These are phyloP conservation scores for Cremastobaeus sp. DNA, from an alignment of 2,888 invertebrate species.

Conservation along the genomic window DNA sequence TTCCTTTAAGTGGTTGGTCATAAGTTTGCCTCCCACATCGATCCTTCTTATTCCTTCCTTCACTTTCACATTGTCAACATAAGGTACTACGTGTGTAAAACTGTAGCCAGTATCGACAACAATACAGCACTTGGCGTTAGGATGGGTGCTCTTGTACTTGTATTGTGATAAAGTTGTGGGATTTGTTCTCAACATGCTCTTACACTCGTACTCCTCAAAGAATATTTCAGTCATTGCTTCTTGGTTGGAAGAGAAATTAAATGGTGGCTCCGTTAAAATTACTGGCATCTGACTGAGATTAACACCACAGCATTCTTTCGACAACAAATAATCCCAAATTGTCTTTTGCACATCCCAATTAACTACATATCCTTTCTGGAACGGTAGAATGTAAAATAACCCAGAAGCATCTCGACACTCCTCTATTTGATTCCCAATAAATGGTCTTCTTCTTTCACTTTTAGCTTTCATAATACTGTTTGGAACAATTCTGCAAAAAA, in stretches of 20 bases:
- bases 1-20: conserved; percentile 99
- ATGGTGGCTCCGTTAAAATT: conserved; percentile 95
- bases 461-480: conserved; percentile 99
- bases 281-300: conserved; percentile 88
- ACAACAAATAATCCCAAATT: conserved; percentile 97
- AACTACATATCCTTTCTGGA: conserved; percentile 95
- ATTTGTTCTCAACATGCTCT: conserved; percentile 88
- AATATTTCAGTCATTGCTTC: conserved; percentile 97
- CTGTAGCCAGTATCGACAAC: conserved; percentile 97
- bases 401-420: conserved; percentile 98
- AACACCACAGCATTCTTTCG: conserved; percentile 89
- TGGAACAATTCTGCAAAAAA: conserved; percentile 84
- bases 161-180: conserved; percentile 89
- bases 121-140: conserved; percentile 83
- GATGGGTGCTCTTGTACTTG: conserved; percentile 81
- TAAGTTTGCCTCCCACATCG: conserved; percentile 96
- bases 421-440: conserved; percentile 95
- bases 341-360: conserved; percentile 98
- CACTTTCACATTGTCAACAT: conserved; percentile 84
- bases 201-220: conserved; percentile 97
- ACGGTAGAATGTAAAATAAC: conserved; percentile 94
- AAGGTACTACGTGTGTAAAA: conserved; percentile 96
- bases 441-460: conserved; percentile 94
- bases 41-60: conserved; percentile 88
- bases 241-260: conserved; percentile 94